Percentiles rank a stretch among this genome's conserved stretches.
Evolutionary conservation across 1,140 invertebrate species (phyloP).

Genomic region (Diachasmimorpha longicaudata): DNA sequence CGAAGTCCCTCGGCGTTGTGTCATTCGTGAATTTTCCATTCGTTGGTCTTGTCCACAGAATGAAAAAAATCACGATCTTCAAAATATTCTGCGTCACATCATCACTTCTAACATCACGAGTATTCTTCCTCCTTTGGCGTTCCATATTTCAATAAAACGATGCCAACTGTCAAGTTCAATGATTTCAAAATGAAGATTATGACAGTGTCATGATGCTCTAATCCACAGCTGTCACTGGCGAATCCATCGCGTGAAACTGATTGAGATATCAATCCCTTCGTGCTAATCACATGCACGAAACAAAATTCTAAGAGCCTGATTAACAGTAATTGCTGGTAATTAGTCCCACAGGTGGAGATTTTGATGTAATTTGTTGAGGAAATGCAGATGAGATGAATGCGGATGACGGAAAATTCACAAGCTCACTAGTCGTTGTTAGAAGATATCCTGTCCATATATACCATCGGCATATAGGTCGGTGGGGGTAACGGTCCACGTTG

Average conservation of each 20-base stretch:
- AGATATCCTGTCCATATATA: conserved; percentile 61
- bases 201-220: not conserved
- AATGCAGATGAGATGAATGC: conserved; percentile 23
- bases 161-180: not conserved
- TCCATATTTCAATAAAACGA: not conserved
- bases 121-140: not conserved
- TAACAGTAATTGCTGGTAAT: not conserved
- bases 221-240: not conserved
- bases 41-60: conserved; percentile 10
- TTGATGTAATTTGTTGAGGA: not conserved
- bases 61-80: conserved; percentile 22
- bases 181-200: not conserved
- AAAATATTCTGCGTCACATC: not conserved
- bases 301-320: not conserved
- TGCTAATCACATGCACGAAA: not conserved
- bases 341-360: not conserved
- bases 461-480: conserved; percentile 57
- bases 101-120: not conserved
- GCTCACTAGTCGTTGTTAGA: conserved; percentile 52
- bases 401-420: conserved; percentile 35
- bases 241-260: not conserved
- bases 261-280: not conserved
- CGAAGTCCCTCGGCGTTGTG: conserved; percentile 43
- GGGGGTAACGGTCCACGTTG: conserved; percentile 48
- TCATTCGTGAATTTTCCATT: conserved; percentile 16